phyloP scores from a whole-genome alignment of 2,113 vertebrate genomes.

The Sphyrna mokarran region DNA sequence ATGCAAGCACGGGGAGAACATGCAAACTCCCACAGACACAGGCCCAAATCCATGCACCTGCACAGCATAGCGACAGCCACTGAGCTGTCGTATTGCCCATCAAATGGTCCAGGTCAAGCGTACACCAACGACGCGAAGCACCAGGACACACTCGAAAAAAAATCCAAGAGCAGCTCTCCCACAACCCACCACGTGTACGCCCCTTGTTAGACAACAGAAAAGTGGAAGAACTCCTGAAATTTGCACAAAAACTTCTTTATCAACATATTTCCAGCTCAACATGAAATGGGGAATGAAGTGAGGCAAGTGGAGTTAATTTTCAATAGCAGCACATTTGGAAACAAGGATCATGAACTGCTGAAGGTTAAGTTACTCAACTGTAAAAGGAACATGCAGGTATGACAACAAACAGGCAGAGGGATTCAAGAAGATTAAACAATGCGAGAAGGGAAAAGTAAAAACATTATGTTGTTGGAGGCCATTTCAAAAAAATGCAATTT shows the following conservation, averaged over 20 bases:
- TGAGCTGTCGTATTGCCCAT: too few relatives aligned
- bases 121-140: too few relatives aligned
- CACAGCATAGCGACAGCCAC: too few relatives aligned
- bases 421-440: not conserved
- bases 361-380: not conserved
- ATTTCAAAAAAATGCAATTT: too few relatives aligned
- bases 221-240: not conserved
- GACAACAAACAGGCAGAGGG: not conserved
- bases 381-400: not conserved
- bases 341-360: not conserved
- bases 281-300: not conserved
- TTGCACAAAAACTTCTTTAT: not conserved
- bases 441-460: not conserved
- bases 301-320: not conserved
- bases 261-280: not conserved
- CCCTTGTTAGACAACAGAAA: too few relatives aligned
- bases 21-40: too few relatives aligned
- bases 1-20: too few relatives aligned
- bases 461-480: not conserved
- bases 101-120: too few relatives aligned
- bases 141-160: too few relatives aligned
- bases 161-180: too few relatives aligned
- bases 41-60: too few relatives aligned
- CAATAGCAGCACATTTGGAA: not conserved
- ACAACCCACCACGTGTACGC: too few relatives aligned